Percentiles rank a stretch among this genome's conserved stretches.
These are phyloP conservation scores for Rhinichthys klamathensis DNA, from an alignment of 2,113 vertebrate species.

Conservation along the genomic window DNA sequence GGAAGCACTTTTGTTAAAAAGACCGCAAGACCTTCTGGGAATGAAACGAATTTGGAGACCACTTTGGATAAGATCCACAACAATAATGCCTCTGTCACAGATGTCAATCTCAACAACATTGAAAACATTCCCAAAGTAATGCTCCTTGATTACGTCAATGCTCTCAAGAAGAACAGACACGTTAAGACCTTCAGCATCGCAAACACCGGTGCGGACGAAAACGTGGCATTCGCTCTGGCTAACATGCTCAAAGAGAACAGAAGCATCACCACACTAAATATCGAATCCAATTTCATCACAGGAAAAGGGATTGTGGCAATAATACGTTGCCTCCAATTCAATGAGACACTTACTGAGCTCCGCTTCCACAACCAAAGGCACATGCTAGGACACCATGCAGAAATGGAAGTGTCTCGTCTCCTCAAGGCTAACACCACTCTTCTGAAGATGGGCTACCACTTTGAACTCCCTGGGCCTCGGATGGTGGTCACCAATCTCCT, in stretches of 20 bases:
- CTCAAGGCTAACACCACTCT: constrained; percentile 93
- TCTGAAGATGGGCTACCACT: constrained; percentile 96
- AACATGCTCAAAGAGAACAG: constrained; percentile 97
- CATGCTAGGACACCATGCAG: constrained; percentile 95
- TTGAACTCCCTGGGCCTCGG: constrained; percentile 91
- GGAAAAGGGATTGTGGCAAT: constrained; percentile 94
- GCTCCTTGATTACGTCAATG: constrained; percentile 90
- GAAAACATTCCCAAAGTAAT: constrained; percentile 97
- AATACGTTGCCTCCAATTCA: constrained; percentile 95
- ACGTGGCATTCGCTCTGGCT: constrained; percentile 83
- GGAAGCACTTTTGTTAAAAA: constrained; percentile 84
- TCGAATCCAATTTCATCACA: constrained; percentile 93
- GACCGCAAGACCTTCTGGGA: constrained; percentile 93
- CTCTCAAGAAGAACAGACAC: constrained; percentile 91
- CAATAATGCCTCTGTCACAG: constrained; percentile 85
- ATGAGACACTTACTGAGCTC: constrained; percentile 90
- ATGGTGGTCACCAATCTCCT: constrained; percentile 98
- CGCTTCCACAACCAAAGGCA: constrained; percentile 99
- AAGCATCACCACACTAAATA: constrained; percentile 89
- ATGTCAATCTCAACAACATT: constrained; percentile 98
- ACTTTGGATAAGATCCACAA: constrained; percentile 86
- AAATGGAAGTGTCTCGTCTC: constrained; percentile 94
- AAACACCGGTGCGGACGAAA: constrained; percentile 93
- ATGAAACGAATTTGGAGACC: constrained; percentile 91
- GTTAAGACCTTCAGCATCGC: constrained; percentile 90